Base-by-base conservation (phyloP, 2,797 vertebrate species). In the Peromyscus aztecus region DNA sequence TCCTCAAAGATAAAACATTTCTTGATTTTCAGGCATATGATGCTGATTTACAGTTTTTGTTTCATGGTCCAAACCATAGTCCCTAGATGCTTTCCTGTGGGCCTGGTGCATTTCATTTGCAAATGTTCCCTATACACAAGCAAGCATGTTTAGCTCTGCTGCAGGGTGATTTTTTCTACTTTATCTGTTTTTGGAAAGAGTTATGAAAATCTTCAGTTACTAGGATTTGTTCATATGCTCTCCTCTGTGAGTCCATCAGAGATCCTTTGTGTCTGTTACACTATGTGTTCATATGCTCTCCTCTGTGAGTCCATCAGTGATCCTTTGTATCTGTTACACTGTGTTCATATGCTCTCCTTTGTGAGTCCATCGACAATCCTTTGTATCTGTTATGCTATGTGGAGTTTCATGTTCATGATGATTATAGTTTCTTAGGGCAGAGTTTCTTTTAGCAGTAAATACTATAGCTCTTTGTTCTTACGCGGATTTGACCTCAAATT, bases 401-500 rank as follows among this genome's bases (percentile, higher is more conserved):
- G 93, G 63, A 80, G 19, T 17, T 52, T 67, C 76, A 81, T 40
- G 2, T 46, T 89, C 34, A n/a, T 55, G 43, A 89, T 19, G 31
- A 31, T 55, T 73, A 67, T 1, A 43, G 52, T 86, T 93, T 80
- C 23, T 73, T 85, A 71, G 69, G 31, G 13, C 77, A 61, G 17
- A n/a, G 3, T 76, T 67, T 78, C 43, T 73, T 80, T 49, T 80
- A 75, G 19, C 13, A 49, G 8, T 34, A 46, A 77, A 27, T 80
- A 31, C 43, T 34, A 17, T 59, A 82, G 14, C 2, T 80, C 69
- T 88, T 94, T 90, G 19, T 24, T 13, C 14, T 81, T 80, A 76
- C 40, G 76, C n/a, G 73, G 31, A 57, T 92, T 92, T 92, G 80
- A 65, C 37, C 14, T 83, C 86, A 96, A 29, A 71, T 78, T 84